Base-by-base conservation (phyloP, 2,888 invertebrate genomes). In the Heliconius cydno region DNA sequence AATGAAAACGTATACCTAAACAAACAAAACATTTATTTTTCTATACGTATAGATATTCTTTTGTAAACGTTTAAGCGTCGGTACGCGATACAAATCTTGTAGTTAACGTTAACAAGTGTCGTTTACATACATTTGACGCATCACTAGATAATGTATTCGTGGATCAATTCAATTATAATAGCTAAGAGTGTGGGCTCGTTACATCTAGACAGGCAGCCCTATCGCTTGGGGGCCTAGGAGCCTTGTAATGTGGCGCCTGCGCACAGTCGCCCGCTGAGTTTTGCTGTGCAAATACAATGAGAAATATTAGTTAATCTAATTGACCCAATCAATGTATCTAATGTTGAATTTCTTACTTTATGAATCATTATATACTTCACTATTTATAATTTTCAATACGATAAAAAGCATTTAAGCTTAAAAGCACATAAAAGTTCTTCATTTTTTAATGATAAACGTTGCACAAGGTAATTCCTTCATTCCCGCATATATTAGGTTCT, bases 131-230 rank as follows among this genome's bases (percentile, higher is more conserved):
- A 81, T 79, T 83, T 83, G 78, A 80, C 81, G 81, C 81, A 80
- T 83, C 80, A 78, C 79, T 75, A 25, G 34, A 74, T 82, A 81
- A 84, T 84, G 80, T 82, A 82, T 83, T 83, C 78, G 79, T 82
- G 88, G 87, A 88, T 89, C 89, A 92, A 92, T 93, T 92, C 91
- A 92, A 91, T 91, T 91, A 90, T 92, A 91, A 92, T 92, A 87
- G 89, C 85, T 83, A 90, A 86, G 86, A 86, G 87, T 88, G 86
- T 86, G 85, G 86, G 87, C 88, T 91, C 86, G 88, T 93, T 92
- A 91, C 91, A 92, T 89, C 90, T 89, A 89, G 90, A 90, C 91
- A 92, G 94, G 92, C 94, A 94, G 90, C 92, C 91, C 90, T 92
- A 92, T 90, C 90, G 92, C 94, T 92, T 84, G 88, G 86, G 90